A percentile compares a stretch with the other conserved stretches of the same genome.
phyloP scores from a whole-genome alignment of 2,797 vertebrate genomes.

The Propithecus deckenii region DNA sequence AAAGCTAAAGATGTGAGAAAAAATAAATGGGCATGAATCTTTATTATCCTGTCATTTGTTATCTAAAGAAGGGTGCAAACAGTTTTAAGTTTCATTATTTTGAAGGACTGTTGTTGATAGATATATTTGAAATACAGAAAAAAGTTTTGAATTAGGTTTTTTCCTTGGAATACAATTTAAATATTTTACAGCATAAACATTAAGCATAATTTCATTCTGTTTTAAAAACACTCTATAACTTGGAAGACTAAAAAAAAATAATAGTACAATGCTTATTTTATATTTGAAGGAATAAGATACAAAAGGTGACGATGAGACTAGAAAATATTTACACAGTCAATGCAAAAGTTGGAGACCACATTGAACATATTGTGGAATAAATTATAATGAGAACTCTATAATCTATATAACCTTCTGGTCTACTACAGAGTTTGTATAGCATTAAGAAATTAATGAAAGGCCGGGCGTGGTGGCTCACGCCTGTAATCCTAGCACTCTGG shows the following conservation, averaged over 20 bases:
- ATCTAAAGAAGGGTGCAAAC: background rate
- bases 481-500: too few relatives aligned
- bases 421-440: background rate
- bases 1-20: background rate
- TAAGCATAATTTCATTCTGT: background rate
- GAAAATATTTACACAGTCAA: background rate
- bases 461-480: too few relatives aligned
- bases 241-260: constrained; percentile 26
- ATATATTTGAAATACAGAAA: constrained; percentile 21
- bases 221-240: background rate
- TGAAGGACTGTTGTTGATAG: background rate
- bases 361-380: constrained; percentile 3
- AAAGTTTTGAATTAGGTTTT: background rate
- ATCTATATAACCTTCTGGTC: background rate
- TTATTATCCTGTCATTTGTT: background rate
- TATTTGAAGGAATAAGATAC: background rate
- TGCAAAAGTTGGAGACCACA: background rate
- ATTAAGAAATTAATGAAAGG: background rate
- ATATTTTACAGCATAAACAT: background rate
- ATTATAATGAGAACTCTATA: background rate
- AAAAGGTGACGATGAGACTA: background rate
- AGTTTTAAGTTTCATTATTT: background rate
- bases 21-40: background rate
- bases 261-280: background rate
- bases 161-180: background rate